Evolutionary conservation across 1,140 invertebrate genomes (phyloP), one percentile per base, ranked within the genome.

Genomic region (Branchinecta lindahli): DNA sequence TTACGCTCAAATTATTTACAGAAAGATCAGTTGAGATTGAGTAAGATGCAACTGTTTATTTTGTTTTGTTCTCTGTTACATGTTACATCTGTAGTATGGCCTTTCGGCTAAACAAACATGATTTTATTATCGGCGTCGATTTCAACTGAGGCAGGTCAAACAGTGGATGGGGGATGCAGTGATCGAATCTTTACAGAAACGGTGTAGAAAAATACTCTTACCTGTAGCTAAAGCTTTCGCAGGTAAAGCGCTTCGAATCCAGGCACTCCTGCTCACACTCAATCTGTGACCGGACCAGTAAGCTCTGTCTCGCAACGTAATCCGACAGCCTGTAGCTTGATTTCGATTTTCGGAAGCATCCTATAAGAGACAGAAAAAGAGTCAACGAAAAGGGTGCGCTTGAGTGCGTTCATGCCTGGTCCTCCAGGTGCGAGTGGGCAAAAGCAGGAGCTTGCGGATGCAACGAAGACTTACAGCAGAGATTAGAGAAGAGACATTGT

Each of bases 201-300:
- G 5, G 5, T 33, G 33, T 33, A 33, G 33, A 33, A 5, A 44
- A 72, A 21, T n/a, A 21, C 15, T 15, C 70, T 77, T 80, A 88
- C 83, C 87, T 84, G 75, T 85, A 91, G 72, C 87, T 88, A 74
- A 88, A 90, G 0, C 87, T 87, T 67, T 85, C 82, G 74, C 89
- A 91, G 71, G 79, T 78, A 73, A 89, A 89, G 52, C 83, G 82
- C 45, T 81, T 82, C 76, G 89, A 87, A n/a, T 82, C 82, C 45
- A 84, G 84, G 75, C 89, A 91, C 18, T 87, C 79, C 0, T 82
- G 78, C 75, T 90, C 88, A 77, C 88, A 91, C 44, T 88, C 86
- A 18, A 87, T 84, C 10, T 90, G 81, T 44, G 84, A 85, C 2
- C 84, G 81, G 0, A 86, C 85, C 7, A 83, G 77, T 44, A 84